Evolutionary conservation across 2,113 vertebrate species (phyloP).

Genomic region (Oreochromis niloticus): DNA sequence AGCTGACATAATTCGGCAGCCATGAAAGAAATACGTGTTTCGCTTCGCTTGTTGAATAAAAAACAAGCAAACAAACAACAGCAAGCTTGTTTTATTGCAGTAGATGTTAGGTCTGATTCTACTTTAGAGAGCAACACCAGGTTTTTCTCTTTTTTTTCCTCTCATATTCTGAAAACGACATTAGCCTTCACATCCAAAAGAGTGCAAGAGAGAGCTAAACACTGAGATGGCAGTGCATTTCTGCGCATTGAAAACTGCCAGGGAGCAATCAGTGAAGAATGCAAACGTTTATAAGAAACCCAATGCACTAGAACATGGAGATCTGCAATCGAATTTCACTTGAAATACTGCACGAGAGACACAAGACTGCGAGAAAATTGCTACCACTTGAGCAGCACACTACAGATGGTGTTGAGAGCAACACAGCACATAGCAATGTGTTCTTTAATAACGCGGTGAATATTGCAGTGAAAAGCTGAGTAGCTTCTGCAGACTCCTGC

Average conservation of each 20-base stretch:
- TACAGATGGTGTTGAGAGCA: conserved; percentile 57
- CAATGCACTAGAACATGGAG: conserved; percentile 69
- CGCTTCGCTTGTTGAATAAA: not conserved
- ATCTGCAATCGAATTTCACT: conserved; percentile 66
- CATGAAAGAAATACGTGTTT: not conserved
- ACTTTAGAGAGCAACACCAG: not conserved
- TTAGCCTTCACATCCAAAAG: conserved; percentile 27
- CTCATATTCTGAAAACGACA: conserved; percentile 24
- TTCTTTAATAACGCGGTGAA: conserved; percentile 57
- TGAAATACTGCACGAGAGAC: conserved; percentile 49
- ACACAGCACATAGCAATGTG: conserved; percentile 48
- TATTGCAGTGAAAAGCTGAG: conserved; percentile 44
- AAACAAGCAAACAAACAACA: not conserved
- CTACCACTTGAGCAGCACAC: conserved; percentile 51
- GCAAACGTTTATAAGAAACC: conserved; percentile 74
- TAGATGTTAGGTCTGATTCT: not conserved
- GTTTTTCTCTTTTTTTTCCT: not conserved
- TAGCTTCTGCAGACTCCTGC: conserved; percentile 41
- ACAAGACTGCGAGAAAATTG: conserved; percentile 52
- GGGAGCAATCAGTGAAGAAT: conserved; percentile 69
- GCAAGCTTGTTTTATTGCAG: not conserved
- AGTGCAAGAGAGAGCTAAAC: conserved; percentile 17
- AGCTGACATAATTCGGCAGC: not conserved
- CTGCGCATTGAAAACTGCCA: conserved; percentile 57
- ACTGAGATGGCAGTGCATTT: conserved; percentile 21